A percentile compares a stretch with the other conserved stretches of the same genome.
Evolutionary conservation across 2,888 invertebrate genomes (phyloP).

Genomic region (Caenorhabditis drosophilae): DNA sequence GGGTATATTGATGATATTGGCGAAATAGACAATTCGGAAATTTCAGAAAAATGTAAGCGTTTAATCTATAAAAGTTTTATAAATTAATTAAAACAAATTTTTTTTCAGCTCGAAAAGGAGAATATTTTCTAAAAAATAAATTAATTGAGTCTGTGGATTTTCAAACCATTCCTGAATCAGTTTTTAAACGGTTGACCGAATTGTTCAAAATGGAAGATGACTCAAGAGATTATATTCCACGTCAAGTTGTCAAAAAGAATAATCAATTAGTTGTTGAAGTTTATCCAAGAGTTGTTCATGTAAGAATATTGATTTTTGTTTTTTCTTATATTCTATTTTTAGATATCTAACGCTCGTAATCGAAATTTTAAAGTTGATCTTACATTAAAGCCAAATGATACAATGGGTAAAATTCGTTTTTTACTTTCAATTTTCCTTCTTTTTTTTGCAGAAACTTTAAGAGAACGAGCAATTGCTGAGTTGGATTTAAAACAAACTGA

Average conservation of each 20-base stretch:
- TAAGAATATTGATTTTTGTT: too few relatives aligned
- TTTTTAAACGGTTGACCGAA: conserved; percentile 28
- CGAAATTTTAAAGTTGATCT: conserved; percentile 18
- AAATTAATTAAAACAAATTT: not conserved
- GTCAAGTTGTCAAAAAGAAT: conserved; percentile 44
- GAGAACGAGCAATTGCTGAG: conserved; percentile 37
- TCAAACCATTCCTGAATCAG: conserved; percentile 41
- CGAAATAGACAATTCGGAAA: conserved; percentile 43
- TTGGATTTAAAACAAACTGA: conserved; percentile 29
- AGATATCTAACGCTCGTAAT: conserved; percentile 45
- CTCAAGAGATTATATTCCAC: conserved; percentile 49
- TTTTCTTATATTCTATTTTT: conserved; percentile 11
- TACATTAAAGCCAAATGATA: conserved; percentile 35
- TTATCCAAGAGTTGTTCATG: conserved; percentile 56
- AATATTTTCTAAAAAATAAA: conserved; percentile 28
- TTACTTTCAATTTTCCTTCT: not conserved
- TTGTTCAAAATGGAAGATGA: conserved; percentile 47
- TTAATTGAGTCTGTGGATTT: conserved; percentile 52
- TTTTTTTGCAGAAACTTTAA: conserved; percentile 17
- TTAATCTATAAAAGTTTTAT: not conserved
- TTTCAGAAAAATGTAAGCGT: conserved; percentile 32
- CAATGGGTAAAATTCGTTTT: conserved; percentile 37
- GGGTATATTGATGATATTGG: conserved; percentile 40
- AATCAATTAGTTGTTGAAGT: conserved; percentile 41
- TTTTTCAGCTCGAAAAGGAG: conserved; percentile 25